A percentile compares a stretch with the other conserved stretches of the same genome.
Evolutionary conservation across 2,888 invertebrate species (phyloP).

Genomic region (Cepaea hortensis): DNA sequence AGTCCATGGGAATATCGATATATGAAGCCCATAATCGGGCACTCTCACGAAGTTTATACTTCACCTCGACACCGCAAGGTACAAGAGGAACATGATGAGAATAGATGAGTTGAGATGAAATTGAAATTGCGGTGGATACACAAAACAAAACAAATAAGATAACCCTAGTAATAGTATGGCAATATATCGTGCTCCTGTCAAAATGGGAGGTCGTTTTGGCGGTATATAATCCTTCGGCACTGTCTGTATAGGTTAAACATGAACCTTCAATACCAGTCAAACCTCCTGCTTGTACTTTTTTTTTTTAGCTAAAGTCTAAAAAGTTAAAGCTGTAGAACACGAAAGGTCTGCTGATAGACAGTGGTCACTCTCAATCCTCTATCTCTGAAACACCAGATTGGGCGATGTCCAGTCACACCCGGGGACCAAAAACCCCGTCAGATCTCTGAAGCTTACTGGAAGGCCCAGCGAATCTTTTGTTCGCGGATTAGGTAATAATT

Average conservation of each 20-base stretch:
- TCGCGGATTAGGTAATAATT: constrained; percentile 55
- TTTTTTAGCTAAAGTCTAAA: not conserved
- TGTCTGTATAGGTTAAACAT: not conserved
- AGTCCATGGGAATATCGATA: too few species aligned
- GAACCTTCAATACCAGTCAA: not conserved
- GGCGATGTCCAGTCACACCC: not conserved
- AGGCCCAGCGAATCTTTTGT: constrained; percentile 45
- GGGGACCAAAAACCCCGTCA: not conserved
- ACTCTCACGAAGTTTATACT: too few species aligned
- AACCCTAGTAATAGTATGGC: too few species aligned
- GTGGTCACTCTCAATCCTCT: not conserved
- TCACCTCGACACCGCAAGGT: too few species aligned
- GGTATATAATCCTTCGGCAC: not conserved
- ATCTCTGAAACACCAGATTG: not conserved
- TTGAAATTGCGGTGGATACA: too few species aligned
- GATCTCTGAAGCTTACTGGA: constrained; percentile 10
- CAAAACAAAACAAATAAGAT: too few species aligned
- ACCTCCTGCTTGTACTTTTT: not conserved
- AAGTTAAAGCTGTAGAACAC: not conserved
- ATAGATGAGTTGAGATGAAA: too few species aligned
- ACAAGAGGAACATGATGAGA: too few species aligned
- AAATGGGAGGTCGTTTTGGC: too few species aligned
- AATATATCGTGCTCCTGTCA: too few species aligned
- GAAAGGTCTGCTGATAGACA: not conserved
- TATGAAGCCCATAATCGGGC: too few species aligned